Evolutionary conservation across 1,140 invertebrate species (phyloP).

Genomic region (Dendrolimus punctatus): DNA sequence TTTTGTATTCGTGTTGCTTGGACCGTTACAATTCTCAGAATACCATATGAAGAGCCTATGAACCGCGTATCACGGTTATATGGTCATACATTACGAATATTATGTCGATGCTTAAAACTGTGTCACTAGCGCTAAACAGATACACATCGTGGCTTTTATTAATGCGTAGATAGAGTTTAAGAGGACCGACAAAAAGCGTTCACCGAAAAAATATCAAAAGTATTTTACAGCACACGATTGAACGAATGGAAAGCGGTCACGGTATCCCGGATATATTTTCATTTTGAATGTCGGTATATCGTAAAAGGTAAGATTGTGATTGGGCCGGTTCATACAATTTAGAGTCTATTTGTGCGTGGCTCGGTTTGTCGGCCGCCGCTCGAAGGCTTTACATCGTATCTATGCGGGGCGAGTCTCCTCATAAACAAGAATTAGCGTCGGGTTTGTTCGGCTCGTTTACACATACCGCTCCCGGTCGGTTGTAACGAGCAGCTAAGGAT

Average conservation of each 20-base stretch:
- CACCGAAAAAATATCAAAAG: not conserved
- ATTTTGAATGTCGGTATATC: constrained; percentile 19
- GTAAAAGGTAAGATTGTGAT: constrained; percentile 25
- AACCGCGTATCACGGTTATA: constrained; percentile 48
- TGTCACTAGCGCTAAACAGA: constrained; percentile 45
- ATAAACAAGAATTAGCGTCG: constrained; percentile 69
- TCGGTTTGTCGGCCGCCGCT: constrained; percentile 44
- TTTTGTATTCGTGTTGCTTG: constrained; percentile 33
- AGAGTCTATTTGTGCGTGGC: constrained; percentile 22
- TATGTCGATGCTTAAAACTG: constrained; percentile 43
- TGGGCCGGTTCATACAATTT: constrained; percentile 19
- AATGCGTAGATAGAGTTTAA: constrained; percentile 26
- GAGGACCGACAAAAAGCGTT: constrained; percentile 31
- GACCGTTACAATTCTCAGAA: constrained; percentile 57
- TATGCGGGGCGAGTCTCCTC: constrained; percentile 35
- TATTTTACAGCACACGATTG: constrained; percentile 8
- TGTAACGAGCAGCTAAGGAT: constrained; percentile 46
- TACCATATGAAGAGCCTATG: constrained; percentile 32
- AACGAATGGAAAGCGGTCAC: constrained; percentile 30
- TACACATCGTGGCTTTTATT: constrained; percentile 42
- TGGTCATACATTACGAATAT: constrained; percentile 47
- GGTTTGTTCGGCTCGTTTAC: constrained; percentile 59
- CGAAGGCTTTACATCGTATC: constrained; percentile 43
- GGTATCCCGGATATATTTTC: constrained; percentile 23
- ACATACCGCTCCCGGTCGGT: constrained; percentile 55